Percentiles rank a stretch among this genome's conserved stretches.
Conservation (phyloP, 2,113 vertebrate genomes). For the Calcarius ornatus region DNA sequence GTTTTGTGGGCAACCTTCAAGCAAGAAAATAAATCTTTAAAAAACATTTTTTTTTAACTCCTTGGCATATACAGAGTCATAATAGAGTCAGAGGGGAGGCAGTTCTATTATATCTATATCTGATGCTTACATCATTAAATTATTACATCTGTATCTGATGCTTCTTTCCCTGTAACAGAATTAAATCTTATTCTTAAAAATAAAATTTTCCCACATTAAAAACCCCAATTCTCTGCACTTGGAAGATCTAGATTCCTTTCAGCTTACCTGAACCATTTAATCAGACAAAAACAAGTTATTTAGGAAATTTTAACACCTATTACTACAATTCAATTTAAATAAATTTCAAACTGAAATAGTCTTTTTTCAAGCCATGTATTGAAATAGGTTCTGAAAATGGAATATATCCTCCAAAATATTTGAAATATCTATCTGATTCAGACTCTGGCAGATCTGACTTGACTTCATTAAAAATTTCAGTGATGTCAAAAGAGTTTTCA, state of each 20-base stretch:
- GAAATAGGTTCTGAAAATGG: not conserved
- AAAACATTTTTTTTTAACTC: not conserved
- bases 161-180: not conserved
- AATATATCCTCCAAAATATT: not conserved
- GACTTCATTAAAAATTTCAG: not conserved
- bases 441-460: not conserved
- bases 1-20: not conserved
- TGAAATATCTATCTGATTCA: not conserved
- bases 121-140: too few relatives aligned
- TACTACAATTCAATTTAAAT: not conserved
- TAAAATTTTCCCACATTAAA: not conserved
- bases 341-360: not conserved
- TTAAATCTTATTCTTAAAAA: not conserved
- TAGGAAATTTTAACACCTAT: not conserved
- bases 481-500: not conserved
- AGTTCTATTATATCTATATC: not conserved
- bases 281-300: not conserved
- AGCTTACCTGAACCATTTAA: not conserved
- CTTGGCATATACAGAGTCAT: not conserved
- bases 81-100: not conserved
- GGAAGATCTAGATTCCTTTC: not conserved
- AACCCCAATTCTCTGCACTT: fast-evolving
- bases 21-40: not conserved
- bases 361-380: not conserved
- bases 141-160: not conserved